phyloP scores from a whole-genome alignment of 2,888 invertebrate species.

The Neoitamus cyanurus region DNA sequence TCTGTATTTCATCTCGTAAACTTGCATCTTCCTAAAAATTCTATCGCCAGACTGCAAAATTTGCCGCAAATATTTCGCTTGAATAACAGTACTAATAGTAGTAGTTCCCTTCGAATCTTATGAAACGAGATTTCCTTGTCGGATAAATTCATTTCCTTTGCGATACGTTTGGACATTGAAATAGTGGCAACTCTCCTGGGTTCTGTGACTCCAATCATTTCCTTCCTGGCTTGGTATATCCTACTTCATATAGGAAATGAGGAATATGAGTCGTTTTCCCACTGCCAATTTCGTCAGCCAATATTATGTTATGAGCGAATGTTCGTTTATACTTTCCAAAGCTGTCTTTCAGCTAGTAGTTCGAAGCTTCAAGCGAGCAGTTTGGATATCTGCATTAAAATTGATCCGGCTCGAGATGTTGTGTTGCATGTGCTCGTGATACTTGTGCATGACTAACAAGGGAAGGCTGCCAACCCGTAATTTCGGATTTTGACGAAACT shows the following conservation, averaged over 20 bases:
- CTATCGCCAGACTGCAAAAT: conserved; percentile 87
- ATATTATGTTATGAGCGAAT: conserved; percentile 84
- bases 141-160: conserved; percentile 84
- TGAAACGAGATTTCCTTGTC: conserved; percentile 85
- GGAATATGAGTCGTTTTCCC: conserved; percentile 99
- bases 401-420: no score
- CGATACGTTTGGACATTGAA: conserved; percentile 94
- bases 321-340: conserved; percentile 93
- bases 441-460: no score
- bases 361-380: conserved; percentile 86
- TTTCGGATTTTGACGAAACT: no score
- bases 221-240: conserved; percentile 83
- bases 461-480: no score
- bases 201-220: conserved; percentile 94
- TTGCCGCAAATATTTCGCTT: conserved; percentile 81
- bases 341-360: conserved; percentile 93
- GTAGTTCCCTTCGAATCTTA: conserved; percentile 96
- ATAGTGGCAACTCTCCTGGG: conserved; percentile 97
- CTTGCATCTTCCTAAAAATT: conserved; percentile 82
- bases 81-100: conserved; percentile 81
- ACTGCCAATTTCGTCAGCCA: conserved; percentile 95
- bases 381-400: conserved; percentile 86
- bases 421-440: no score
- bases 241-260: conserved; percentile 97
- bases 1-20: conserved; percentile 76